Percentiles rank a stretch among this genome's conserved stretches.
phyloP scores from a whole-genome alignment of 1,140 invertebrate genomes.

The Pristionchus pacificus region DNA sequence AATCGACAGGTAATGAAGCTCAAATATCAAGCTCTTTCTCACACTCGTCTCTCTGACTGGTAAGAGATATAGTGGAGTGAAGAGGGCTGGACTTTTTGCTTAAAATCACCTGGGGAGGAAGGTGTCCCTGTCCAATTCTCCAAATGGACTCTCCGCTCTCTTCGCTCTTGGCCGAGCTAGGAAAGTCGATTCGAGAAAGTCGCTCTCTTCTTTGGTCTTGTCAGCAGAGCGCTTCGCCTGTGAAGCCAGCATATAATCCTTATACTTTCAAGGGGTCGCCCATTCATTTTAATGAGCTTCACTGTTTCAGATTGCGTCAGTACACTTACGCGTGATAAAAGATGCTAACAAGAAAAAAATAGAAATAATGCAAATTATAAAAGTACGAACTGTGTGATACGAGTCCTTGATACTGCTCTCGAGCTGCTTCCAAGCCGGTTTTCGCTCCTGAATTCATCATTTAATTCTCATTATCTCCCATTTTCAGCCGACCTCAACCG shows the following conservation, averaged over 20 bases:
- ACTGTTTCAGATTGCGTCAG: neutral
- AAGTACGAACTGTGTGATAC: slow-evolving; percentile 43
- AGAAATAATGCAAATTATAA: neutral
- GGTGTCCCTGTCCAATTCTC: slow-evolving; percentile 45
- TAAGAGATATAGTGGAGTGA: too few species aligned
- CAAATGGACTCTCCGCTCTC: slow-evolving; percentile 43
- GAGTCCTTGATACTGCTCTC: slow-evolving; percentile 52
- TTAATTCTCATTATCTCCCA: neutral
- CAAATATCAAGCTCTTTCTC: too few species aligned
- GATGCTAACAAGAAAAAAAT: neutral
- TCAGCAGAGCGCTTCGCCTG: slow-evolving; percentile 49
- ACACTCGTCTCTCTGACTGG: too few species aligned
- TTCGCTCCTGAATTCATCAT: slow-evolving; percentile 22
- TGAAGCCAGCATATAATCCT: too few species aligned
- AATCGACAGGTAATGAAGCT: too few species aligned
- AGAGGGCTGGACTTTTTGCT: too few species aligned
- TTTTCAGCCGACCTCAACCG: neutral
- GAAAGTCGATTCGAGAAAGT: slow-evolving; percentile 42
- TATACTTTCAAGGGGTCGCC: too few species aligned
- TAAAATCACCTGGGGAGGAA: slow-evolving; percentile 39
- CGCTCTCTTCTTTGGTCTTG: slow-evolving; percentile 44
- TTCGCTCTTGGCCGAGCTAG: slow-evolving; percentile 30
- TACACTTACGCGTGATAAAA: too few species aligned
- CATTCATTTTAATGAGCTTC: slow-evolving; percentile 12
- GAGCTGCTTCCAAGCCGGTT: slow-evolving; percentile 53